Evolutionary conservation across 2,888 invertebrate genomes (phyloP).

Genomic region (Thymelicus acteon): DNA sequence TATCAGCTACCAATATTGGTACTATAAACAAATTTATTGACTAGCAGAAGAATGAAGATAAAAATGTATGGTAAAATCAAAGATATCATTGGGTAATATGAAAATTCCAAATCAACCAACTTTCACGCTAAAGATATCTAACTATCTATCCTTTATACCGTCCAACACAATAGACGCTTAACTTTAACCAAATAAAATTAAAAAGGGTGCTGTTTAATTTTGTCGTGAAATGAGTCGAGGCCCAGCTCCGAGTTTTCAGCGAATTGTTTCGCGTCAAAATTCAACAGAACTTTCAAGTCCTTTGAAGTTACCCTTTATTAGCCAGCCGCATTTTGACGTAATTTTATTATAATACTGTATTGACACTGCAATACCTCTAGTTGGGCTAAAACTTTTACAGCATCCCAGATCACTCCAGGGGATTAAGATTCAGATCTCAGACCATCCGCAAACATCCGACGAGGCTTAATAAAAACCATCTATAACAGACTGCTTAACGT

Average conservation of each 20-base stretch:
- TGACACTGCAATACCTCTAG: background rate
- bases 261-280: slow-evolving; percentile 5
- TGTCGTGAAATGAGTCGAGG: background rate
- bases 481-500: no score
- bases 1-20: no score
- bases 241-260: slow-evolving; percentile 7
- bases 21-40: no score
- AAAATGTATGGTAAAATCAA: no score
- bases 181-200: background rate
- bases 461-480: no score
- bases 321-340: slow-evolving; percentile 1
- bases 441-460: no score
- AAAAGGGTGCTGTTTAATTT: slow-evolving; percentile 14
- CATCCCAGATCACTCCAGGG: no score
- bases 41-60: no score
- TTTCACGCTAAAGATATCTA: background rate
- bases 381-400: background rate
- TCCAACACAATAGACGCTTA: background rate
- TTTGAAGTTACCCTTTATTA: slow-evolving; percentile 15
- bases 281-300: slow-evolving; percentile 5
- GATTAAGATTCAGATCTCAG: no score
- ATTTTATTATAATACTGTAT: background rate
- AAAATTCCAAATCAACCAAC: background rate
- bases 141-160: background rate
- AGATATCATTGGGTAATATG: no score